Evolutionary conservation across 2,113 vertebrate species (phyloP), one percentile per base, ranked within the genome.

Genomic region (Peromyscus maniculatus): DNA sequence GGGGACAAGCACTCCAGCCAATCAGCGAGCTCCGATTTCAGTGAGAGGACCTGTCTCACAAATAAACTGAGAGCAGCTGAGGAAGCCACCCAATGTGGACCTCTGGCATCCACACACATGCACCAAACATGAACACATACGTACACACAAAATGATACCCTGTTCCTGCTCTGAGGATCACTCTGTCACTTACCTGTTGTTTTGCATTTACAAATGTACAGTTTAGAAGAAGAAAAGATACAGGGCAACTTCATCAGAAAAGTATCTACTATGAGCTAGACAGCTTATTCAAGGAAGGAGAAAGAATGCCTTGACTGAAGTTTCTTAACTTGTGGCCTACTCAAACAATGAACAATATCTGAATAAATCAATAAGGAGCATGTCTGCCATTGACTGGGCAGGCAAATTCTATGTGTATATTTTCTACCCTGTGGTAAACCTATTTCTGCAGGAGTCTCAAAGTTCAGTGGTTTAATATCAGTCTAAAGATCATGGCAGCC

Each of bases 401-500:
- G 55, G 36, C 71, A 93, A 67, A 74, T 75, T 49, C 67, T 39
- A 75, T 31, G 31, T n/a, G 46, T 69, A 12, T 74, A 12, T 92
- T 84, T 75, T 64, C 28, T 72, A 49, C 74, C 71, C 46, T 28
- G 49, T 55, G 82, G 33, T 67, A 92, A 92, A 74, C 36, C 39
- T 87, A 46, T 16, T 82, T 43, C 26, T 83, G 26, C 64, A 59
- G 9, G 28, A 36, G 36, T 71, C 79, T 88, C 39, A 39, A 96
- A 94, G 39, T 91, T 90, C 49, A 64, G 19, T 84, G 39, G 43
- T 91, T 96, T 92, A 91, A 69, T 71, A 31, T 88, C 75, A 91
- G 71, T 46, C 52, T 87, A 83, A 97, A 95, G 6, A 94, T 83
- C 17, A 7, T 88, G 90, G 67, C 43, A 92, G 33, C 59, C 22